Percentiles rank a stretch among this genome's conserved stretches.
phyloP scores from a whole-genome alignment of 1,140 invertebrate species.

The Hermatobates lingyangjiaoensis region DNA sequence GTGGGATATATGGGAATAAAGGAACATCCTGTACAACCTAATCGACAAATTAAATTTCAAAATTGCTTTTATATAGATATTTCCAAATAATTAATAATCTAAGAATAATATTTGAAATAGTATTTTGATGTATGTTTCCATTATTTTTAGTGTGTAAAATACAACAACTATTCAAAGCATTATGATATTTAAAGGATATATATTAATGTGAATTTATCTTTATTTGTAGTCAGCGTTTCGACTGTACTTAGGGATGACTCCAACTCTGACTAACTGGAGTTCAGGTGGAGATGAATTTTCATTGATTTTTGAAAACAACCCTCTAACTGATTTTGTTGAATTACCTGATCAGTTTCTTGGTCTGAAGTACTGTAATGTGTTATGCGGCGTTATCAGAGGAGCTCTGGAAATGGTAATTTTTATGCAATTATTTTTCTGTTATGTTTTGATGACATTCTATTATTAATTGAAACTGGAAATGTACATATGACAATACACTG shows the following conservation, averaged over 20 bases:
- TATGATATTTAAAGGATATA: not conserved
- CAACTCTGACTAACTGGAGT: conserved; percentile 84
- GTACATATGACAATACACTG: no score
- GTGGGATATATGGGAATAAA: no score
- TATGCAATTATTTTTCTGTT: conserved; percentile 10
- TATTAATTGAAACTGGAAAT: no score
- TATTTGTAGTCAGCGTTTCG: conserved; percentile 46
- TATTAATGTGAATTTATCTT: conserved; percentile 1
- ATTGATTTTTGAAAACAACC: conserved; percentile 83
- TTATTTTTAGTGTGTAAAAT: no score
- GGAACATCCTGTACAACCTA: no score
- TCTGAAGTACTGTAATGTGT: conserved; percentile 85
- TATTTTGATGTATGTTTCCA: no score
- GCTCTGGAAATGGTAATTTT: conserved; percentile 87
- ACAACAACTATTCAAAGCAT: no score
- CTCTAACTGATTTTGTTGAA: conserved; percentile 96
- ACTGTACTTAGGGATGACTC: conserved; percentile 79
- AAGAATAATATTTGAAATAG: no score
- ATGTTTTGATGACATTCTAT: no score
- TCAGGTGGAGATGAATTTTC: conserved; percentile 91
- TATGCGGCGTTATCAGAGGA: conserved; percentile 83
- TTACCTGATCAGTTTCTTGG: conserved; percentile 69
- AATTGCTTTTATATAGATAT: no score
- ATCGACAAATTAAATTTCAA: no score
- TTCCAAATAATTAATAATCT: no score